A percentile compares a stretch with the other conserved stretches of the same genome.
Evolutionary conservation across 2,888 invertebrate genomes (phyloP).

Genomic region (Ochropleura plecta): DNA sequence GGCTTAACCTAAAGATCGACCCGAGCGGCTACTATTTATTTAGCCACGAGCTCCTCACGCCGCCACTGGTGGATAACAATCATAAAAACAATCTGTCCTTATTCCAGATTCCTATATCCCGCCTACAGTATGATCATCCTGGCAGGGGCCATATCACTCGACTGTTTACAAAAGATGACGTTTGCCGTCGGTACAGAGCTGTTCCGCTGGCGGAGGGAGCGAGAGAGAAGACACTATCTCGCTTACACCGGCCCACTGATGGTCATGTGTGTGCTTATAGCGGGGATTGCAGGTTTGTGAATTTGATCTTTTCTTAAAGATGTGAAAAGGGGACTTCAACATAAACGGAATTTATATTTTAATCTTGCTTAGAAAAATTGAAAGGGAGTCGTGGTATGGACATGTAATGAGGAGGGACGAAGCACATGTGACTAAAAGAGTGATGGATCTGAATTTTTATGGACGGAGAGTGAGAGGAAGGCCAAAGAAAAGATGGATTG

Average conservation of each 20-base stretch:
- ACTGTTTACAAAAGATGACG: constrained; percentile 94
- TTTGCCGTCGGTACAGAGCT: constrained; percentile 81
- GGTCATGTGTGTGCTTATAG: constrained; percentile 91
- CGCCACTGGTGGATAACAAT: no score
- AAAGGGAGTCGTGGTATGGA: no score
- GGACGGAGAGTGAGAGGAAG: no score
- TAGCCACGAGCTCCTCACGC: no score
- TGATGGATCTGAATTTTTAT: no score
- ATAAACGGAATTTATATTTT: no score
- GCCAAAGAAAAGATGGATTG: no score
- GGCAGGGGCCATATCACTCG: constrained; percentile 94
- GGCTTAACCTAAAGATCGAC: no score
- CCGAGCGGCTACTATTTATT: no score
- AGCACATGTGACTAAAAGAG: no score
- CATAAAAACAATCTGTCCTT: not conserved
- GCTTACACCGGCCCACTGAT: constrained; percentile 94
- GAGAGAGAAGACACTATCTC: constrained; percentile 92
- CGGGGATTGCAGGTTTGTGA: constrained; percentile 87
- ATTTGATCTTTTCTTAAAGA: not conserved
- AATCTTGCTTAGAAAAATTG: no score
- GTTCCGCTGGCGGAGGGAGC: constrained; percentile 79
- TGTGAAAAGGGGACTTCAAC: not conserved
- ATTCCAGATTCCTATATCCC: constrained; percentile 96
- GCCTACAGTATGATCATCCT: constrained; percentile 97
- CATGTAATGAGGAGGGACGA: no score